Base-by-base conservation (phyloP, 2,797 vertebrate genomes). In the Enteromius treurensis region DNA sequence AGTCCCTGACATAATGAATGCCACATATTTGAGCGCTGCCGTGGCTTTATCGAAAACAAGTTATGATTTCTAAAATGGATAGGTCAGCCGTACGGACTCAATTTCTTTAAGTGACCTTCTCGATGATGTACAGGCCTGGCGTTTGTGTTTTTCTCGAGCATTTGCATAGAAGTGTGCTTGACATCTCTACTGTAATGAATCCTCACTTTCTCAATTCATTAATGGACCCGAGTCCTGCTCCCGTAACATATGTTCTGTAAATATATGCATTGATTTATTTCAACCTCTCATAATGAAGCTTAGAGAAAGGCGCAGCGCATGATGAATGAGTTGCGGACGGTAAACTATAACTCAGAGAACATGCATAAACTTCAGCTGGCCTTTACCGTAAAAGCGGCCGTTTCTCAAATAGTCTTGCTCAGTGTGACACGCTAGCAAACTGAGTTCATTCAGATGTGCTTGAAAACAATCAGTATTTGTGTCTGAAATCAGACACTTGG, bases 261-360 rank as follows among this genome's bases (percentile, higher is more conserved):
- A 92, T 92, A 92, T 92, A 93, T 92, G 88, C 92, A 95, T 94
- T 94, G 93, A 95, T 95, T 95, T 94, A 93, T 94, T 92, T 92
- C 84, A 90, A 86, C 86, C 83, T 89, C 58, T 88, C 89, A 92
- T 92, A 90, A 94, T 92, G 91, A 91, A 92, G 92, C 91, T 86
- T 90, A 79, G 82, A 87, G 90, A 79, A 83, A 71, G 76, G 90
- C 87, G 88, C 85, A 86, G 86, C 92, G 86, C 91, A 91, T 93
- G 93, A 93, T 91, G 93, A 94, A 94, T 95, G 92, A 92, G 91
- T 92, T 90, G 91, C 88, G 89, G 90, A 85, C 71, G 83, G 88
- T 67, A 78, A 90, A 91, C 88, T 89, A 89, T 92, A 92, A 90
- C 87, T 92, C 88, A 90, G 82, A 85, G 85, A 90, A 85, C 84